phyloP scores from a whole-genome alignment of 2,888 invertebrate genomes.

The Orchesellides sinensis region DNA sequence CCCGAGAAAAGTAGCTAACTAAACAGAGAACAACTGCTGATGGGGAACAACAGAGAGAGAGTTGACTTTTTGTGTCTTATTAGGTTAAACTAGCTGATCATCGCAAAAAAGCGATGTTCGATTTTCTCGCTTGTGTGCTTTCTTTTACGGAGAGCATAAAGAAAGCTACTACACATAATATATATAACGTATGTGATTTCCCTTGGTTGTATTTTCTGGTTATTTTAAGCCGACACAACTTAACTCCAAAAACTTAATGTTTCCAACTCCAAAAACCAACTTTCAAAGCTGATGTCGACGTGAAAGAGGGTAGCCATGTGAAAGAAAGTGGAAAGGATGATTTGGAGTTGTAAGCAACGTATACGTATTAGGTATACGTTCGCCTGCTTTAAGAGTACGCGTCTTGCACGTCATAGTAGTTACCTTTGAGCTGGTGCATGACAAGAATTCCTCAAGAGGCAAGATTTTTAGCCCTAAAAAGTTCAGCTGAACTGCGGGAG shows the following conservation, averaged over 20 bases:
- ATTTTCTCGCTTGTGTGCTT: neutral
- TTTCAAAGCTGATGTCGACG: constrained; percentile 5
- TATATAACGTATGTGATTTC: constrained; percentile 31
- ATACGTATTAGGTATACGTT: too few relatives aligned
- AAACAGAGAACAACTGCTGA: constrained; percentile 17
- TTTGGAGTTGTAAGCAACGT: neutral
- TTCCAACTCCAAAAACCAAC: neutral
- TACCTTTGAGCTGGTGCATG: constrained; percentile 22
- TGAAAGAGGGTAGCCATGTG: neutral
- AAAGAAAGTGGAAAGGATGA: neutral
- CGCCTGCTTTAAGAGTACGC: neutral
- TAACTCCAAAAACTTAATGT: neutral
- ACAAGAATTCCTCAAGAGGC: constrained; percentile 40
- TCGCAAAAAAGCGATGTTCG: constrained; percentile 11
- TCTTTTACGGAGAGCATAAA: neutral
- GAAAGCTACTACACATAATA: neutral
- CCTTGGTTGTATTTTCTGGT: constrained; percentile 35
- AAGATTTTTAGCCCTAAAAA: neutral
- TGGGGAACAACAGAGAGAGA: neutral
- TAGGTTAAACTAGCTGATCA: constrained; percentile 38
- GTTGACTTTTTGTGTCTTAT: constrained; percentile 18
- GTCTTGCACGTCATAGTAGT: constrained; percentile 10
- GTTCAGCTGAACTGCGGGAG: too few relatives aligned
- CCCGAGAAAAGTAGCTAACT: neutral
- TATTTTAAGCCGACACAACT: too few relatives aligned